Percentiles rank a stretch among this genome's conserved stretches.
Evolutionary conservation across 1,140 invertebrate species (phyloP).

Genomic region (Orchestia grillus): DNA sequence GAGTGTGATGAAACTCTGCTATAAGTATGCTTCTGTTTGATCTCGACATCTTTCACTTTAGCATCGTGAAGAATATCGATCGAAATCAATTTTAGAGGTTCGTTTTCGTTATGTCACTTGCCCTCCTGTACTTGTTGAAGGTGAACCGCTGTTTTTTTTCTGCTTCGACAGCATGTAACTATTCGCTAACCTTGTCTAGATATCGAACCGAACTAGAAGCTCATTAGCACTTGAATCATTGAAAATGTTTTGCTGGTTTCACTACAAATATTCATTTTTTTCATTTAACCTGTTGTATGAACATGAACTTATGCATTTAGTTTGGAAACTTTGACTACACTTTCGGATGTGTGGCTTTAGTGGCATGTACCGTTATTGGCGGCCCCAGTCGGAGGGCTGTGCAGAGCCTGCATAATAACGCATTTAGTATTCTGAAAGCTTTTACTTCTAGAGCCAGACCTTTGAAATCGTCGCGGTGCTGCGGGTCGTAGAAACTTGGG

Average conservation of each 20-base stretch:
- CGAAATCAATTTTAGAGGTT: neutral
- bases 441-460: conserved; percentile 32
- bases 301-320: neutral
- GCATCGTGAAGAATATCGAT: neutral
- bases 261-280: neutral
- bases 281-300: neutral
- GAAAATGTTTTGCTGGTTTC: neutral
- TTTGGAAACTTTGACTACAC: no score
- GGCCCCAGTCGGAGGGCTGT: neutral
- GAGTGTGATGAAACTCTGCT: no score
- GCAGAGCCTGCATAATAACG: neutral
- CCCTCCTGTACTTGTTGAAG: neutral
- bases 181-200: neutral
- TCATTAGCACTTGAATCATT: neutral
- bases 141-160: neutral
- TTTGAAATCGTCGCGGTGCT: conserved; percentile 27
- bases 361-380: neutral
- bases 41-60: no score
- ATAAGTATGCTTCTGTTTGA: no score
- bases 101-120: neutral
- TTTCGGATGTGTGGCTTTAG: neutral
- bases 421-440: conserved; percentile 29
- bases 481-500: conserved; percentile 38
- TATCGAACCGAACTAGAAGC: neutral
- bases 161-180: neutral